Evolutionary conservation across 2,113 vertebrate species (phyloP), one percentile per base, ranked within the genome.

Genomic region (Otus sunia): DNA sequence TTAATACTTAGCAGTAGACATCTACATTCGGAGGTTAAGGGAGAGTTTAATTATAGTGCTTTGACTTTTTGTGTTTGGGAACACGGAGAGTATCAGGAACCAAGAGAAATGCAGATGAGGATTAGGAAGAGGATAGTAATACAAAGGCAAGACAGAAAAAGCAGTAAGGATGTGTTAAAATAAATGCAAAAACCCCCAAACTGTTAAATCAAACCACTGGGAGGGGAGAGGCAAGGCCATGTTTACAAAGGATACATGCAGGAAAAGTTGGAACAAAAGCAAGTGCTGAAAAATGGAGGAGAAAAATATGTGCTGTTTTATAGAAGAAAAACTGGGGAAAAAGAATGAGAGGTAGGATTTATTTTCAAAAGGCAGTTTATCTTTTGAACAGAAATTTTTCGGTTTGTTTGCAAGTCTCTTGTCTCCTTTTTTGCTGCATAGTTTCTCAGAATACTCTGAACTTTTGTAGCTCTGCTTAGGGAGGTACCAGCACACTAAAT

Each of bases 231-330:
- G 14, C 36, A 83, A 77, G 84, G 37, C 19, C 6, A 2, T 18
- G 13, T 71, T 88, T 81, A n/a, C 13, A 27, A 72, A 88, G 36
- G 20, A 72, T 71, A 29, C 11, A 9, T 0, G 0, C 5, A 47
- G 39, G 34, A 52, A 83, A 73, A 76, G 22, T 15, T 36, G 49
- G 23, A 86, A 43, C 36, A 64, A 59, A 81, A 88, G 18, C n/a
- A 71, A 78, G 39, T 63, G 22, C 32, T 60, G 49, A 43, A 67
- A 91, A 90, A 58, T 15, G 4, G 39, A 53, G 18, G 21, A 39
- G 19, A 73, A 91, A 91, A 58, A 41, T 29, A 37, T 0, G 0
- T 49, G 83, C 22, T 87, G 12, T 58, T 87, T 88, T 60, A 13
- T 7, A 52, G 29, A 78, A 55, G 5, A 21, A 50, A 81, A 85